These are phyloP conservation scores for Philaethria dido DNA, from an alignment of 2,888 invertebrate genomes.

Conservation along the genomic window DNA sequence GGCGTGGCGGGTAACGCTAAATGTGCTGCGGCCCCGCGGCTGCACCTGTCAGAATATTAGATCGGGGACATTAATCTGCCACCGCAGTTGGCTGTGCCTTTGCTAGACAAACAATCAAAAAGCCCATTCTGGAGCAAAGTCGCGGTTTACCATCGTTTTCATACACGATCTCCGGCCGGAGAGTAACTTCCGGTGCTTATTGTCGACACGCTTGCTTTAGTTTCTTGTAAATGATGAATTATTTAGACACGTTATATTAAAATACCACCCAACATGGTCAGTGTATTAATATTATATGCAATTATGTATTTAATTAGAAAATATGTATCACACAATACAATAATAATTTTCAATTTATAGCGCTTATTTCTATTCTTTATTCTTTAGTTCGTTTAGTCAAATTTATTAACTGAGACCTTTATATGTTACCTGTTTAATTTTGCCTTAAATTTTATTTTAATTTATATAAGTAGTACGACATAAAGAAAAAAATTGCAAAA, in stretches of 20 bases:
- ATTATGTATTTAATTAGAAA: too few species aligned
- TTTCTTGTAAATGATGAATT: constrained; percentile 26
- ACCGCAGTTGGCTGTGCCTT: constrained; percentile 49
- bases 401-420: not conserved
- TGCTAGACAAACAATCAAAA: constrained; percentile 67
- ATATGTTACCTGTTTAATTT: not conserved
- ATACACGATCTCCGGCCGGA: constrained; percentile 64
- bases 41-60: constrained; percentile 76
- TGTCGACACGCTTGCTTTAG: constrained; percentile 33
- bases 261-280: not conserved
- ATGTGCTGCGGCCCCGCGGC: constrained; percentile 46
- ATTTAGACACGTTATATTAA: too few species aligned
- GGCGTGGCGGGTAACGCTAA: constrained; percentile 41
- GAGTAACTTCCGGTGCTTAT: constrained; percentile 55
- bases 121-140: constrained; percentile 66
- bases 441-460: not conserved
- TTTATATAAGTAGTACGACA: not conserved
- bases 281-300: not conserved
- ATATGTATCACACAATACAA: too few species aligned
- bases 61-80: constrained; percentile 75
- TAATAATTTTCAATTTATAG: too few species aligned
- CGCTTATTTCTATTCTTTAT: too few species aligned
- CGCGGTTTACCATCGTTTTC: constrained; percentile 66
- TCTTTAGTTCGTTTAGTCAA: not conserved
- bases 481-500: constrained; percentile 74